phyloP scores from a whole-genome alignment of 2,797 vertebrate species.

The Anguilla megastoma region DNA sequence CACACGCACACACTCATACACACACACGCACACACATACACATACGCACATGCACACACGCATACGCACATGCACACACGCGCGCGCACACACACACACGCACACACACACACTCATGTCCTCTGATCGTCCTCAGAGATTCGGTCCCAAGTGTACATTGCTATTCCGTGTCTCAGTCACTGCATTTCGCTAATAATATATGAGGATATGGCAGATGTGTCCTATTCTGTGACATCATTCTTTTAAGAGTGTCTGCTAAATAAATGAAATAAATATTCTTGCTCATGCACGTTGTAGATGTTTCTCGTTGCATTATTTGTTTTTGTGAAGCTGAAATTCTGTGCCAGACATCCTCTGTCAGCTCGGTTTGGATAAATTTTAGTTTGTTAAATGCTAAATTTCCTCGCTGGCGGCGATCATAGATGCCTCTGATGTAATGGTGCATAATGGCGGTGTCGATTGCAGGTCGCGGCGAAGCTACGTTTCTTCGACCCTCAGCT shows the following conservation, averaged over 20 bases:
- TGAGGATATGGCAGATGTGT: neutral
- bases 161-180: neutral
- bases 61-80: too few relatives aligned
- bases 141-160: neutral
- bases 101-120: neutral
- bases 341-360: neutral
- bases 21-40: neutral
- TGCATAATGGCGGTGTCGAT: neutral
- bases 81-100: too few relatives aligned
- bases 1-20: neutral
- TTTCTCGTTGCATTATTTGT: neutral
- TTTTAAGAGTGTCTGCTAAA: neutral
- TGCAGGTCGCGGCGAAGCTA: conserved; percentile 86
- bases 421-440: neutral
- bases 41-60: too few relatives aligned
- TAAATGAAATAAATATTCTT: neutral
- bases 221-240: neutral
- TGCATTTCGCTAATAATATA: neutral
- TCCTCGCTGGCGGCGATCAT: neutral
- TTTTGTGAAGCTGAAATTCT: neutral
- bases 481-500: conserved; percentile 94
- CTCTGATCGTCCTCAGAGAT: neutral
- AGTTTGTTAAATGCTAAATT: accelerated
- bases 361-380: neutral
- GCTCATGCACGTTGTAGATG: neutral